Conservation (phyloP, 2,113 vertebrate species). For the Varanus komodoensis region DNA sequence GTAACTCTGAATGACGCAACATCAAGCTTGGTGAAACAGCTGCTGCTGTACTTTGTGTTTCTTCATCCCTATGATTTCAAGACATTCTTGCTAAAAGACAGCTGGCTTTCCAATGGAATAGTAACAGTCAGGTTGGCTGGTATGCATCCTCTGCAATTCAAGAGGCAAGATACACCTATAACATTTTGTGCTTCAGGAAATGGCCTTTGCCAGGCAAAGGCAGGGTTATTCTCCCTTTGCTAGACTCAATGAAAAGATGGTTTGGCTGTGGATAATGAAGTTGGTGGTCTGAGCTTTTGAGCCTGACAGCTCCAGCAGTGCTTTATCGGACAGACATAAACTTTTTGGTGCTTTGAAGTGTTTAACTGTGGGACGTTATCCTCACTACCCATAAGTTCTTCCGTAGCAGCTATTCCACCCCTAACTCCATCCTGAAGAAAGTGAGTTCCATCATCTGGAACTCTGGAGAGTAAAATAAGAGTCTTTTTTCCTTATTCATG, state of each 20-base stretch:
- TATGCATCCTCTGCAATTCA: not conserved
- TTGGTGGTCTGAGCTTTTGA: not conserved
- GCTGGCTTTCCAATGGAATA: not conserved
- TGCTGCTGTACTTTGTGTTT: not conserved
- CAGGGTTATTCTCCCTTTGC: not conserved
- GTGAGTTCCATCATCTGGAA: not conserved
- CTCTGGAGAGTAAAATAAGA: not conserved
- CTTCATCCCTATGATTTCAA: not conserved
- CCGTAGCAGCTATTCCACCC: not conserved
- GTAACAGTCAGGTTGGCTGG: not conserved
- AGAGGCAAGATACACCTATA: not conserved
- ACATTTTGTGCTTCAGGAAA: not conserved
- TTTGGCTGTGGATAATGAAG: slow-evolving; percentile 18
- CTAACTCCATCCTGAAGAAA: not conserved
- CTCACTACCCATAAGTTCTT: not conserved
- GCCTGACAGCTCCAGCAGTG: fast-evolving
- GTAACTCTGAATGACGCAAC: too few relatives aligned
- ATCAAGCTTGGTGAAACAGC: not conserved
- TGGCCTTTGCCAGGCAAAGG: not conserved
- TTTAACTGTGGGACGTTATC: slow-evolving; percentile 13
- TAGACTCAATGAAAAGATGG: not conserved
- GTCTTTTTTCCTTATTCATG: too few relatives aligned
- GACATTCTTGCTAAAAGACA: not conserved
- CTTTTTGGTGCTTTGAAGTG: slow-evolving; percentile 20
- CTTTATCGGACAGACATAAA: slow-evolving; percentile 6